Base-by-base conservation (phyloP, 2,113 vertebrate species). In the Antennarius striatus region DNA sequence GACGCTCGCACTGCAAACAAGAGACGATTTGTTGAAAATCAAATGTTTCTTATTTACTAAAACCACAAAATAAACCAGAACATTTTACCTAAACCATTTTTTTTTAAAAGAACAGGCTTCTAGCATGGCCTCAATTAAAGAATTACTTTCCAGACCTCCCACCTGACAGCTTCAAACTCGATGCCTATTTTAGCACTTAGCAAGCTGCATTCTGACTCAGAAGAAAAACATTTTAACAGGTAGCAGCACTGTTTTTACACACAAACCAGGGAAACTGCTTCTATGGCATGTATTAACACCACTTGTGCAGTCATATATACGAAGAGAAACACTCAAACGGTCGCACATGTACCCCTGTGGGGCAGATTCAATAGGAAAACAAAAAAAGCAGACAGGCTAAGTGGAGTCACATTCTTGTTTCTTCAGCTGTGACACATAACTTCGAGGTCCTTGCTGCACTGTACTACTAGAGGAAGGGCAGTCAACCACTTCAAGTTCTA, bases 1-100 rank as follows among this genome's bases (percentile, higher is more conserved):
- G 69, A 97, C 90, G 52, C 94, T 95, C 36, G 89, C 91, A 68
- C 95, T 97, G 92, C 4, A 47, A 50, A 47, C 45, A 4, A 68
- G 15, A 49, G 36, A 80, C 60, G 73, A 1, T 6, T 22, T 16
- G 16, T 58, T 52, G 63, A 59, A 48, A 79, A 71, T 64, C n/a
- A 56, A 40, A 63, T 14, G 8, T 68, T 28, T 30, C 43, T 58
- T 11, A 2, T 60, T 64, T 2, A 72, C 59, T 30, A 29, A 43
- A 49, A 68, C 42, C 42, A 22, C 49, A 68, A 16, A 15, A 52
- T 68, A 17, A 73, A 42, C 30, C 29, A 29, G 32, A 46, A 36
- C 30, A 6, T 22, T 16, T 30, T 36, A 28, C 64, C 53, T 8
- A 2, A 49, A 55, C 17, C 17, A 10, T 32, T 36, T 32, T 67